These are phyloP conservation scores for Hucho hucho DNA, from an alignment of 2,113 vertebrate genomes.

Conservation along the genomic window DNA sequence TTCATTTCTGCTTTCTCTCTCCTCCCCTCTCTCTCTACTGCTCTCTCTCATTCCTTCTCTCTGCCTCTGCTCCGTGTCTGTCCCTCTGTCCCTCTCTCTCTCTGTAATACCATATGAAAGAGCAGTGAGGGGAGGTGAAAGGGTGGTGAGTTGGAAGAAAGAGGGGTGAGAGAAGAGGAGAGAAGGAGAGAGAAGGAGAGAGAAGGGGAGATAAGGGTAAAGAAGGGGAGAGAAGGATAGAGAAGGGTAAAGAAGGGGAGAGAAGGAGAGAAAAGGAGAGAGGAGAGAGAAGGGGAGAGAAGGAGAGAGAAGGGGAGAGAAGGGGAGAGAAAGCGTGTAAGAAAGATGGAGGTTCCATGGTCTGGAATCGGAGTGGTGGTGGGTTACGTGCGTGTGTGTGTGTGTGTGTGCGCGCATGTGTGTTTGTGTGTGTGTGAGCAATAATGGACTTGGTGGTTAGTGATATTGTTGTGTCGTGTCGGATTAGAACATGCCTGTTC, in stretches of 20 bases:
- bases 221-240: too few species aligned
- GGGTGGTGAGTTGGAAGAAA: background rate
- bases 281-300: too few species aligned
- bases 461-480: constrained; percentile 76
- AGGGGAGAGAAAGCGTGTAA: too few species aligned
- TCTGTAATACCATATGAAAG: background rate
- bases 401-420: too few species aligned
- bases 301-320: too few species aligned
- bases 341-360: background rate
- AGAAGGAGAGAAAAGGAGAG: too few species aligned
- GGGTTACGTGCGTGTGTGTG: background rate
- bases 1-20: constrained; percentile 69
- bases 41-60: constrained; percentile 23
- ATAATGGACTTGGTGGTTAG: constrained; percentile 50
- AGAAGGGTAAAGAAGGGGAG: too few species aligned
- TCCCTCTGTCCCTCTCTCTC: too few species aligned
- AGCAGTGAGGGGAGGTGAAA: background rate
- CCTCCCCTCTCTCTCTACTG: background rate
- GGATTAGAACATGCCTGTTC: constrained; percentile 81
- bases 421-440: too few species aligned
- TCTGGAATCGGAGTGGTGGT: background rate
- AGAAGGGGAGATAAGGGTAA: too few species aligned
- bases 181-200: background rate
- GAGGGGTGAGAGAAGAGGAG: constrained; percentile 40
- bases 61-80: too few species aligned